These are phyloP conservation scores for Macrocentrus cingulum DNA, from an alignment of 1,140 invertebrate genomes.

Conservation along the genomic window DNA sequence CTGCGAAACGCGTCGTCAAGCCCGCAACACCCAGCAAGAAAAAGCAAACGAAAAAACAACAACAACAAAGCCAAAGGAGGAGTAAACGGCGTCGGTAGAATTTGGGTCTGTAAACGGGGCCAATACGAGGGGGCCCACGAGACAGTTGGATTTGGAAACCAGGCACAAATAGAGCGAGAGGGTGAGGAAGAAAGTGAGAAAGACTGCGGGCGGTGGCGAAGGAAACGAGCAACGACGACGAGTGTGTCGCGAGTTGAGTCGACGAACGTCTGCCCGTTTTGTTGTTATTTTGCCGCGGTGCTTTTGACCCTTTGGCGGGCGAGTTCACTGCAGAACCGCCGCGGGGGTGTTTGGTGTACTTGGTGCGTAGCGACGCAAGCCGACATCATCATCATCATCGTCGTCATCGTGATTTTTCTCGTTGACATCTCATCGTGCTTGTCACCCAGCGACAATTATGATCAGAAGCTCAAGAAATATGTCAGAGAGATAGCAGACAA, in stretches of 20 bases:
- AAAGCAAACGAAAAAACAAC: conserved; percentile 1
- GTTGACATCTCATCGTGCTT: no score
- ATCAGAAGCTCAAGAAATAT: no score
- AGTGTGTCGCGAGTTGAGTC: background rate
- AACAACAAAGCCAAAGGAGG: background rate
- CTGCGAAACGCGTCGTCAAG: conserved; percentile 40
- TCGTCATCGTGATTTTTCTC: conserved; percentile 5
- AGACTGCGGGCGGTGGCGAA: conserved; percentile 1
- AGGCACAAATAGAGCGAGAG: no score
- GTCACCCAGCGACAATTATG: no score
- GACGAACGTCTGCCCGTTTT: conserved; percentile 26
- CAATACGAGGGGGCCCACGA: background rate
- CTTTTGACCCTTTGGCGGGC: conserved; percentile 52
- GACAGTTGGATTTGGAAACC: no score
- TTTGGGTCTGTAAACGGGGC: conserved; percentile 8
- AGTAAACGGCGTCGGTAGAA: conserved; percentile 12
- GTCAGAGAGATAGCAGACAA: no score
- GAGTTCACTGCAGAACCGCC: conserved; percentile 46
- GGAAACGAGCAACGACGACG: background rate
- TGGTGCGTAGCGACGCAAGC: conserved; percentile 28
- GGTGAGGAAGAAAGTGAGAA: no score
- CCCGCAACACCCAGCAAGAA: conserved; percentile 2
- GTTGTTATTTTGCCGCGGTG: conserved; percentile 54
- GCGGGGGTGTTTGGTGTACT: conserved; percentile 31
- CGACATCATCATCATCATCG: conserved; percentile 13